A percentile compares a stretch with the other conserved stretches of the same genome.
Evolutionary conservation across 2,113 vertebrate species (phyloP).

Genomic region (Cottus gobio): DNA sequence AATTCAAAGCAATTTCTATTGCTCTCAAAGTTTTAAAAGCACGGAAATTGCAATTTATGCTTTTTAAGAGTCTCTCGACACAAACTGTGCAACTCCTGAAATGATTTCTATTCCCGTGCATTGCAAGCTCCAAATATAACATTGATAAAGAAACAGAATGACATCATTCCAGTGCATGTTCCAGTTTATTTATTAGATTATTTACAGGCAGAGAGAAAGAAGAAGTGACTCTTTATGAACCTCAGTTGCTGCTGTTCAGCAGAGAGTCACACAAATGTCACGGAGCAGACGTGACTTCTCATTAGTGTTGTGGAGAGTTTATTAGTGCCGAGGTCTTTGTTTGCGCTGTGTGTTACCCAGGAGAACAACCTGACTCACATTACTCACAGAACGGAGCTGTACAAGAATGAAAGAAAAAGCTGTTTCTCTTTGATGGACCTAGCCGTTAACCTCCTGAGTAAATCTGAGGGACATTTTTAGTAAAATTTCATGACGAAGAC

Average conservation of each 20-base stretch:
- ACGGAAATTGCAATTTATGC: not conserved
- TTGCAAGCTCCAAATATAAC: slow-evolving; percentile 1
- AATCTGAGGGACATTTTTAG: slow-evolving; percentile 26
- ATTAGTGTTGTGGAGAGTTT: slow-evolving; percentile 63
- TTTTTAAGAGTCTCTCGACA: not conserved
- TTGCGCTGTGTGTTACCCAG: slow-evolving; percentile 38
- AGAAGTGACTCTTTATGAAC: slow-evolving; percentile 47
- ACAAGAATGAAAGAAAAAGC: slow-evolving; percentile 10
- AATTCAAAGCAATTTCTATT: not conserved
- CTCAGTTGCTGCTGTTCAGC: slow-evolving; percentile 32
- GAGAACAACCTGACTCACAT: slow-evolving; percentile 71
- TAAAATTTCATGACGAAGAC: slow-evolving; percentile 30
- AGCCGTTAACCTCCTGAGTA: slow-evolving; percentile 76
- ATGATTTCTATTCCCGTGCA: not conserved
- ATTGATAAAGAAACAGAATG: not conserved
- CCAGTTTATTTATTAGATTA: slow-evolving; percentile 80
- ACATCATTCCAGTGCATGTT: slow-evolving; percentile 77
- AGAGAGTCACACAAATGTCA: slow-evolving; percentile 59
- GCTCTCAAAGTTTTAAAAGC: slow-evolving; percentile 3
- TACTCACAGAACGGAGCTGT: slow-evolving; percentile 23
- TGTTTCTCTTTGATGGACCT: slow-evolving; percentile 28
- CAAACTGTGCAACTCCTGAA: not conserved
- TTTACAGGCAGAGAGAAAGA: slow-evolving; percentile 79
- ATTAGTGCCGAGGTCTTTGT: slow-evolving; percentile 63
- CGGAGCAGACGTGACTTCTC: slow-evolving; percentile 52